Evolutionary conservation across 1,140 invertebrate genomes (phyloP), one percentile per base, ranked within the genome.

Genomic region (Monomorium pharaonis): DNA sequence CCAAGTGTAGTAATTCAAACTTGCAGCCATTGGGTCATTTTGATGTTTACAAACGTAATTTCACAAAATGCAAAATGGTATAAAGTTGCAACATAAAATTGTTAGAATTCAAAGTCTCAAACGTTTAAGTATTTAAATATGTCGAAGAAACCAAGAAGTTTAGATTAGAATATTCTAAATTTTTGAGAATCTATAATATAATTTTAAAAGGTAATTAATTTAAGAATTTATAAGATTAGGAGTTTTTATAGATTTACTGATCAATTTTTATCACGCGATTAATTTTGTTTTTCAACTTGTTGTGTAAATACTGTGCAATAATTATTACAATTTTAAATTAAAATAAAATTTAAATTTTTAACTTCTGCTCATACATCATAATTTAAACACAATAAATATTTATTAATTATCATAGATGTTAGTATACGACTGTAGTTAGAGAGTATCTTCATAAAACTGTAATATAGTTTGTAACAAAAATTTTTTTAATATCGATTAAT

Each of bases 191-290:
- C 3, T 49, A 47, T n/a, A n/a, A n/a, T n/a, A 49, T 0, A 27
- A 60, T 18, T 42, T 12, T 18, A 7, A 16, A 3, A 60, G 5
- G 5, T 27, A 16, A 27, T 7, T 42, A n/a, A 54, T 54, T 72
- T 54, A 72, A 70, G 2, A 72, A 72, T 54, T 33, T 10, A 37
- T n/a, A n/a, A n/a, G n/a, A n/a, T n/a, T n/a, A n/a, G n/a, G n/a
- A n/a, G n/a, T n/a, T n/a, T n/a, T n/a, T n/a, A n/a, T n/a, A n/a
- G n/a, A n/a, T n/a, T n/a, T n/a, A n/a, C n/a, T n/a, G n/a, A n/a
- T n/a, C n/a, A n/a, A n/a, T n/a, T n/a, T n/a, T n/a, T n/a, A n/a
- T n/a, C n/a, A n/a, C n/a, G n/a, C n/a, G n/a, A n/a, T n/a, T n/a
- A n/a, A n/a, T n/a, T n/a, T n/a, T n/a, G n/a, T n/a, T n/a, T n/a